Conservation (phyloP, 2,888 invertebrate species). For the Apeira syringaria region DNA sequence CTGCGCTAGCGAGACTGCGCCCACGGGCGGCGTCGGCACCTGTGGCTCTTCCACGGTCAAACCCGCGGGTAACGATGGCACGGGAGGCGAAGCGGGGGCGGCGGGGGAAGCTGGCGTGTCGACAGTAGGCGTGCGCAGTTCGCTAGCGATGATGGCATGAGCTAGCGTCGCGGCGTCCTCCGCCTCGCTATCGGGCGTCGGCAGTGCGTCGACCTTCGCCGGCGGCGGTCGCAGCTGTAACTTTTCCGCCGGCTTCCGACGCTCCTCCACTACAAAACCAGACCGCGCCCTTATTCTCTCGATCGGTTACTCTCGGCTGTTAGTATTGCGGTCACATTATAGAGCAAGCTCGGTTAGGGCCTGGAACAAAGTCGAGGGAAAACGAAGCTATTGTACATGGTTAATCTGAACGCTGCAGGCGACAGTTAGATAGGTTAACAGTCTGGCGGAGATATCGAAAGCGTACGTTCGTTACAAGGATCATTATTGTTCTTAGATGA, state of each 20-base stretch:
- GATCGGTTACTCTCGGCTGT: conserved; percentile 77
- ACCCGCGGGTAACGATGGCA: conserved; percentile 41
- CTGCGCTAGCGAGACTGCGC: conserved; percentile 77
- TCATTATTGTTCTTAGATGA: conserved; percentile 49
- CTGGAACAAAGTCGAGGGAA: conserved; percentile 84
- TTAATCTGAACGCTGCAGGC: conserved; percentile 77
- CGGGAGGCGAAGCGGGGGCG: conserved; percentile 40
- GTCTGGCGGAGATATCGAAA: conserved; percentile 58
- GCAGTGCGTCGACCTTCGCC: conserved; percentile 61
- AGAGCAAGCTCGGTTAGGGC: conserved; percentile 84
- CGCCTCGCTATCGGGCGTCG: conserved; percentile 78
- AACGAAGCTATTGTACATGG: conserved; percentile 68
- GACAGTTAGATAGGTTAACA: conserved; percentile 70
- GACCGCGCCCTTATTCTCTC: conserved; percentile 76
- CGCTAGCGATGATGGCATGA: conserved; percentile 74
- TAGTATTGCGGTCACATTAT: conserved; percentile 84
- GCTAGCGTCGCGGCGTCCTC: conserved; percentile 78
- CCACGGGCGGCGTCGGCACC: conserved; percentile 77
- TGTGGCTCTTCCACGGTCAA: conserved; percentile 63
- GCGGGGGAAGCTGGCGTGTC: conserved; percentile 52
- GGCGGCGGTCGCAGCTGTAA: conserved; percentile 71
- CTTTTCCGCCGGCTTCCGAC: conserved; percentile 73
- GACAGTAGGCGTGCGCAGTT: conserved; percentile 61
- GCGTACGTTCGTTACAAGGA: conserved; percentile 71
- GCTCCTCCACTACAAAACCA: conserved; percentile 82